phyloP scores from a whole-genome alignment of 1,140 invertebrate genomes.

The Macrobrachium rosenbergii region DNA sequence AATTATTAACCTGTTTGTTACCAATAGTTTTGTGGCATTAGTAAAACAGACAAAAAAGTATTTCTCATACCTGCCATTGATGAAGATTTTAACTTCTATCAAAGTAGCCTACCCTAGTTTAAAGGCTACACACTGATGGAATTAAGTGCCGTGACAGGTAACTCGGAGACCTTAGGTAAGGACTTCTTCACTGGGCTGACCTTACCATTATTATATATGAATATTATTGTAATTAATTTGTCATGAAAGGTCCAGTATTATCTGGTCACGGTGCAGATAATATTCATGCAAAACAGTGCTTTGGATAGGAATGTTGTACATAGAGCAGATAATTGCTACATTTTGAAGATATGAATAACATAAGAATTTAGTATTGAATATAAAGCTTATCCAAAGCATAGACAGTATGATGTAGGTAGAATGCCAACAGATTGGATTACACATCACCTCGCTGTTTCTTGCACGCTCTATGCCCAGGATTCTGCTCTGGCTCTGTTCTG shows the following conservation, averaged over 20 bases:
- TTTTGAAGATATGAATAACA: no score
- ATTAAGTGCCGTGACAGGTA: slow-evolving; percentile 44
- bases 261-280: slow-evolving; percentile 41
- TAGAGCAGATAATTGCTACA: slow-evolving; percentile 3
- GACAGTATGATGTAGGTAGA: slow-evolving; percentile 58
- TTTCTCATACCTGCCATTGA: slow-evolving; percentile 56
- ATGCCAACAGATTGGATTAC: slow-evolving; percentile 56
- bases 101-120: slow-evolving; percentile 48
- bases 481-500: slow-evolving; percentile 64
- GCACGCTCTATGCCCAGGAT: slow-evolving; percentile 64
- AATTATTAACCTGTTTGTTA: slow-evolving; percentile 33
- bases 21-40: slow-evolving; percentile 47
- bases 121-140: slow-evolving; percentile 47
- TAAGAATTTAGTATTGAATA: no score
- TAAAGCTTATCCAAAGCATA: slow-evolving; percentile 54
- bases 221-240: background rate
- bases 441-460: slow-evolving; percentile 63
- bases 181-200: slow-evolving; percentile 10
- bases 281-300: slow-evolving; percentile 51
- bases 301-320: slow-evolving; percentile 42
- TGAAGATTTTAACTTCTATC: slow-evolving; percentile 47
- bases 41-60: slow-evolving; percentile 36
- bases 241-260: background rate
- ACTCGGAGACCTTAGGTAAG: slow-evolving; percentile 28
- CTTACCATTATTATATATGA: slow-evolving; percentile 5